phyloP scores from a whole-genome alignment of 1,140 invertebrate species.

The Anastatus disparis region DNA sequence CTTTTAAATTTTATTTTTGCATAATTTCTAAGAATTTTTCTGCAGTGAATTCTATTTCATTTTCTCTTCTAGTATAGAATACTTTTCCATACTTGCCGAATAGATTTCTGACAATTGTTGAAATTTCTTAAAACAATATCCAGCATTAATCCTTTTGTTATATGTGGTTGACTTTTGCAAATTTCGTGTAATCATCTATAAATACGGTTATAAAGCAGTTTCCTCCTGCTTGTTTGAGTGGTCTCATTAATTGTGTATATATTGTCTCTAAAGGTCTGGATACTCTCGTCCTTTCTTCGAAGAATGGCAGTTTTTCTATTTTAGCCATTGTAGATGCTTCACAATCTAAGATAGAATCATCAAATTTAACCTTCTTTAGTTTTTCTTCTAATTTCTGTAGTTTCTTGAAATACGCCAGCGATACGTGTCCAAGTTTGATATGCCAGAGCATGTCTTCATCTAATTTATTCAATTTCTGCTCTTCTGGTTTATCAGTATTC shows the following conservation, averaged over 20 bases:
- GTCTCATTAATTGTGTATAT: constrained; percentile 34
- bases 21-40: constrained; percentile 10
- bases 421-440: constrained; percentile 38
- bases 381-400: constrained; percentile 28
- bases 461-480: no score
- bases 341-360: constrained; percentile 1
- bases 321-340: constrained; percentile 13
- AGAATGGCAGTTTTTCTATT: constrained; percentile 23
- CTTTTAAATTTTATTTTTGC: no score
- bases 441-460: constrained; percentile 41
- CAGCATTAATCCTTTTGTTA: constrained; percentile 16
- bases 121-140: constrained; percentile 8
- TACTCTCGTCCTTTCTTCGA: constrained; percentile 21
- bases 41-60: constrained; percentile 16
- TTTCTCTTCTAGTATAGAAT: constrained; percentile 22
- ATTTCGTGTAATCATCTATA: constrained; percentile 18
- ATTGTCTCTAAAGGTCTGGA: constrained; percentile 15
- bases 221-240: constrained; percentile 21
- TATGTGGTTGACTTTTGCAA: constrained; percentile 5
- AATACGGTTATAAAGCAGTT: constrained; percentile 8
- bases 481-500: no score
- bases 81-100: constrained; percentile 27
- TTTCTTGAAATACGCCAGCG: constrained; percentile 29
- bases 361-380: constrained; percentile 35
- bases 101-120: constrained; percentile 16